Evolutionary conservation across 2,888 invertebrate species (phyloP), one percentile per base, ranked within the genome.

Genomic region (Chironomus tentans): DNA sequence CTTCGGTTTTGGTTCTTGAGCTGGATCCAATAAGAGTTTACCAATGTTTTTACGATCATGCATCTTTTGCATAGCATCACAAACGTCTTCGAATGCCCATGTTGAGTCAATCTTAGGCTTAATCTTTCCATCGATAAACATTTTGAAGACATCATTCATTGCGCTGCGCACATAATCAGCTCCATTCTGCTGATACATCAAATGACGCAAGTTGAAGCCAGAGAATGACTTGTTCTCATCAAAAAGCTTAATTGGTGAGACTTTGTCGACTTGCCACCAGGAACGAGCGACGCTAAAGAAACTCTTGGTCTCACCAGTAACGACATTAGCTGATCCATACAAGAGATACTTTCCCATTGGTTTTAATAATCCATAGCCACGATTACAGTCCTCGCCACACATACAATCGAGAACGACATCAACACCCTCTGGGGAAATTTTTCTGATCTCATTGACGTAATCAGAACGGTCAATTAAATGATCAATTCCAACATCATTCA

Each of bases 231-330:
- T 93, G 86, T 94, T 95, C 84, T 95, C 94, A 80, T 94, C 94
- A 84, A 92, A 94, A 80, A 95, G 85, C 84, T 93, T 94, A 83
- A 94, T 88, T 6, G 94, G 94, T 4, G 92, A 93, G 78, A 95
- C 90, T 85, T 94, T 95, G 85, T 94, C 94, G 77, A 94, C 93
- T 85, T 94, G 94, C 94, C 94, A 94, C 94, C 94, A 95, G 78
- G 93, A 91, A 87, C 93, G 91, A 79, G 94, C 94, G 80, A 93
- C 92, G 82, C 93, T 94, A 86, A 95, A 93, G 87, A 94, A 91
- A 84, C 94, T 94, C 85, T 93, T 94, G 13, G 93, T 94, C 85
- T 95, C 94, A 78, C 94, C 94, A 80, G 94, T 93, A 80, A 95
- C 93, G 81, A 94, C 91, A 85, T 93, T 94, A 78, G 93, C 92